Conservation (phyloP, 2,888 invertebrate species). For the Ophioninae sp. region DNA sequence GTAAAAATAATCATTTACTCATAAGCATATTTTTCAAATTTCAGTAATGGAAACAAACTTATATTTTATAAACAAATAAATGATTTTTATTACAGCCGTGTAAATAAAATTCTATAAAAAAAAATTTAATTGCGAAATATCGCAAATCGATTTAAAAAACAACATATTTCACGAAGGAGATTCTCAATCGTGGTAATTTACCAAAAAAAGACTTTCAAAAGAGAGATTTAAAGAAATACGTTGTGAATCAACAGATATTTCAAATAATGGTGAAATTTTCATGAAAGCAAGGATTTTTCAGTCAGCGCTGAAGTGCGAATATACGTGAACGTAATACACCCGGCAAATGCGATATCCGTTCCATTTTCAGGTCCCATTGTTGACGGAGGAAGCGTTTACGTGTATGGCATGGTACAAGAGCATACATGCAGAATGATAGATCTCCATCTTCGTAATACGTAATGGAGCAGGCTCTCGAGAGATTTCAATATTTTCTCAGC, state of each 20-base stretch:
- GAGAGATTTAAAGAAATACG: background rate
- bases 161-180: too few species aligned
- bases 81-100: too few species aligned
- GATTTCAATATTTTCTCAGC: constrained; percentile 71
- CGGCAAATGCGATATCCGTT: constrained; percentile 55
- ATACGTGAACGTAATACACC: background rate
- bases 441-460: background rate
- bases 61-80: too few species aligned
- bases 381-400: constrained; percentile 54
- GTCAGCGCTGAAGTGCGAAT: background rate
- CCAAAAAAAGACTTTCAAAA: too few species aligned
- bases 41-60: too few species aligned
- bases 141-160: too few species aligned
- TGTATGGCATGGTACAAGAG: constrained; percentile 22
- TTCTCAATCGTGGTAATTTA: too few species aligned
- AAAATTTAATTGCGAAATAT: too few species aligned
- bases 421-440: constrained; percentile 6
- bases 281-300: constrained; percentile 13
- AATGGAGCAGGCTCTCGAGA: constrained; percentile 56
- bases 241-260: background rate
- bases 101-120: too few species aligned
- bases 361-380: constrained; percentile 59
- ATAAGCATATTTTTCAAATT: too few species aligned
- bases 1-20: too few species aligned
- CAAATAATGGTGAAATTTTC: background rate